These are phyloP conservation scores for Phortica magna DNA, from an alignment of 2,888 invertebrate species.

Conservation along the genomic window DNA sequence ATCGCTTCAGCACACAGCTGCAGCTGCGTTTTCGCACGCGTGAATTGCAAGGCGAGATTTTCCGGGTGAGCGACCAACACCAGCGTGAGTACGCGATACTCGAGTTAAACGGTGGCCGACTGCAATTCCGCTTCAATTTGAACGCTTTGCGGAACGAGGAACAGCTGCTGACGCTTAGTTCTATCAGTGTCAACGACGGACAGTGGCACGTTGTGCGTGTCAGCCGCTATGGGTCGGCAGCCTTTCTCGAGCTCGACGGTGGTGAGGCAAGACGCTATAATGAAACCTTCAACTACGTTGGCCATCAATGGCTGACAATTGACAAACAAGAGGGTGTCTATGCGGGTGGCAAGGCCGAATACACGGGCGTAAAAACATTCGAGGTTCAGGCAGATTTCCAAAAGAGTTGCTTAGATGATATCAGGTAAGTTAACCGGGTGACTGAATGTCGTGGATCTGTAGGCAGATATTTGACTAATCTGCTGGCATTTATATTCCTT, in stretches of 20 bases:
- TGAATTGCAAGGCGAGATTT: conserved; percentile 93
- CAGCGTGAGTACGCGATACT: conserved; percentile 95
- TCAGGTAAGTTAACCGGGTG: conserved; percentile 70
- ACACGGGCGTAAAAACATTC: conserved; percentile 94
- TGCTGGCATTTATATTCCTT: conserved; percentile 3
- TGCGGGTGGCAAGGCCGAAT: conserved; percentile 96
- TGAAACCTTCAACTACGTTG: conserved; percentile 92
- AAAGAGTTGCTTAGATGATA: conserved; percentile 87
- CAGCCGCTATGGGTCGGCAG: conserved; percentile 93
- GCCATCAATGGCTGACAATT: conserved; percentile 93
- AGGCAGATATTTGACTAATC: background rate
- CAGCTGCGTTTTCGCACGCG: conserved; percentile 95
- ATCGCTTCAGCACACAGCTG: conserved; percentile 93
- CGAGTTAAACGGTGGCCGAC: conserved; percentile 86
- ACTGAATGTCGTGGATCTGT: background rate
- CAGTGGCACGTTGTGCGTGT: conserved; percentile 97
- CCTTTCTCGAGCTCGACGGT: conserved; percentile 93
- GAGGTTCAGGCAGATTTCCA: conserved; percentile 96
- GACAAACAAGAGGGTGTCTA: conserved; percentile 96
- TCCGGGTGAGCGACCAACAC: conserved; percentile 96
- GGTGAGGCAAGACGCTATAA: conserved; percentile 96
- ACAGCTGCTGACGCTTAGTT: conserved; percentile 90
- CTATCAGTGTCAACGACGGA: conserved; percentile 93
- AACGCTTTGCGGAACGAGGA: conserved; percentile 94
- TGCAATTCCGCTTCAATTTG: conserved; percentile 94